A percentile compares a stretch with the other conserved stretches of the same genome.
phyloP scores from a whole-genome alignment of 2,113 vertebrate species.

The Pan troglodytes region NHGRI_mPanTro3-v2.1_pri NC_072407.2:134123001-134123500 shows the following conservation, averaged over 20 bases:
- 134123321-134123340: slow-evolving; percentile 48
- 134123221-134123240: slow-evolving; percentile 75
- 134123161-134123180: slow-evolving; percentile 51
- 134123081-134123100: not conserved
- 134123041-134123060: not conserved
- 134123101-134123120: not conserved
- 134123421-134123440: not conserved
- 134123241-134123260: slow-evolving; percentile 75
- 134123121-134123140: slow-evolving; percentile 52
- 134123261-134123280: slow-evolving; percentile 80
- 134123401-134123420: not conserved
- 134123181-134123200: slow-evolving; percentile 58
- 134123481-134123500: not conserved
- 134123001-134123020: not conserved
- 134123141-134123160: slow-evolving; percentile 60
- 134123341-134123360: slow-evolving; percentile 78
- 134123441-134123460: not conserved
- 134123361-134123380: slow-evolving; percentile 64
- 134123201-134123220: slow-evolving; percentile 65
- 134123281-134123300: slow-evolving; percentile 78
- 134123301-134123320: slow-evolving; percentile 66
- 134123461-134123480: not conserved
- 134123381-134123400: not conserved
- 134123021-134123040: not conserved
- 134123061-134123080: not conserved